phyloP scores from a whole-genome alignment of 2,797 vertebrate species.

The Serranus cabrilla region DNA sequence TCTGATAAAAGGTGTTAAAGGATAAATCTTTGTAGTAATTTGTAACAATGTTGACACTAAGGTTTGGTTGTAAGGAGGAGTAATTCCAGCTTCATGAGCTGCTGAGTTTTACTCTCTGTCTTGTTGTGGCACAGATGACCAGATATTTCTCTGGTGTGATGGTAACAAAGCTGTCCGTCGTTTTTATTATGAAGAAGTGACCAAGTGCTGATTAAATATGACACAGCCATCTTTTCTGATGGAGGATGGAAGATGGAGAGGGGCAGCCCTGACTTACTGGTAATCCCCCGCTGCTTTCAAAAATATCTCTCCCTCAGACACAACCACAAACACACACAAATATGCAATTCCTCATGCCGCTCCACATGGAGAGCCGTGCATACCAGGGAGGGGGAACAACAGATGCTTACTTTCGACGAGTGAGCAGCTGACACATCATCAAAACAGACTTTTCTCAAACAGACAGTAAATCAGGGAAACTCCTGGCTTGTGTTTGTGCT shows the following conservation, averaged over 20 bases:
- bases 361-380: background rate
- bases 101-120: background rate
- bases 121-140: background rate
- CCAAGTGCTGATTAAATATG: background rate
- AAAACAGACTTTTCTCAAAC: background rate
- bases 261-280: conserved; percentile 13
- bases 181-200: background rate
- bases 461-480: background rate
- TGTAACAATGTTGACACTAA: no score
- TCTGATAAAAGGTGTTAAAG: background rate
- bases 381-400: background rate
- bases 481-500: background rate
- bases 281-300: conserved; percentile 30
- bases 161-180: background rate
- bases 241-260: conserved; percentile 1
- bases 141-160: background rate
- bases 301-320: background rate
- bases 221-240: conserved; percentile 2
- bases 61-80: background rate
- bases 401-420: conserved; percentile 4
- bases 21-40: no score
- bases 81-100: background rate
- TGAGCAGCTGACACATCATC: conserved; percentile 31
- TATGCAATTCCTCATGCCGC: background rate
- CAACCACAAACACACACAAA: conserved; percentile 3